A percentile compares a stretch with the other conserved stretches of the same genome.
Evolutionary conservation across 2,113 vertebrate genomes (phyloP).

Genomic region (human (Homo sapiens)): GRCh38 chr2:182287501-182288000

Average conservation of each 20-base stretch:
- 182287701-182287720: not conserved
- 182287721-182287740: not conserved
- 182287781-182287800: not conserved
- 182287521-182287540: not conserved
- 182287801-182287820: not conserved
- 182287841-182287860: not conserved
- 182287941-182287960: not conserved
- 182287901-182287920: not conserved
- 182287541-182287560: not conserved
- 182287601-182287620: not conserved
- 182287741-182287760: not conserved
- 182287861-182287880: constrained; percentile 7
- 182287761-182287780: not conserved
- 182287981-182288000: not conserved
- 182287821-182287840: not conserved
- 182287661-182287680: not conserved
- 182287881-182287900: not conserved
- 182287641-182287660: not conserved
- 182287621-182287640: not conserved
- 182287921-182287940: not conserved
- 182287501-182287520: not conserved
- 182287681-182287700: not conserved
- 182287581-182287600: not conserved
- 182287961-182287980: not conserved
- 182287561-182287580: not conserved